Evolutionary conservation across 2,797 vertebrate species (phyloP), one percentile per base, ranked within the genome.

Genomic region (Gymnodraco acuticeps): DNA sequence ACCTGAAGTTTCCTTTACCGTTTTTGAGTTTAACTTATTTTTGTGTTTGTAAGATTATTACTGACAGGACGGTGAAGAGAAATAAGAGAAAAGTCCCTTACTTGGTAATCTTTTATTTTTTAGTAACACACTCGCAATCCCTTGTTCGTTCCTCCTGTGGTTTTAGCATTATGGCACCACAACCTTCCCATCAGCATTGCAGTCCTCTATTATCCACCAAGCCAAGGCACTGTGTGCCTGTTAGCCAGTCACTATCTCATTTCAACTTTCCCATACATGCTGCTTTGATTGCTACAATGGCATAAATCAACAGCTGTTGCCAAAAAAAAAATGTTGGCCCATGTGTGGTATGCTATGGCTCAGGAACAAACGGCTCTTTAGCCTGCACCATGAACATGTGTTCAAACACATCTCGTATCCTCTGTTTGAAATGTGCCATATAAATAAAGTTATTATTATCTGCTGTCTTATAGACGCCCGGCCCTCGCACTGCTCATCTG

Each of bases 381-480:
- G 67, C 41, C 41, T 33, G 16, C 61, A 47, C 33, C 9, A 0
- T 50, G 17, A 61, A 27, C 43, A 46, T 64, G 42, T 69, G 53
- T 73, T 54, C 0, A 15, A 51, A 8, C 64, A 61, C 52, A 62
- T 62, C 33, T 38, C 33, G 33, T 7, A 5, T 5, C 33, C 33
- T 33, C 33, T 33, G 33, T 38, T 38, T 38, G 33, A 38, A 38
- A 38, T 38, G 33, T 38, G 33, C 33, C 33, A 38, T 38, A 38
- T 1, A 38, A 38, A 38, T 38, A 38, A 9, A 9, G 33, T 38
- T 38, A 38, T 38, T 38, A 38, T 38, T 1, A 38, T 38, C 55
- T 62, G 47, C 68, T 64, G 73, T 53, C 52, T 70, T 45, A 16
- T 52, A 11, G 65, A 66, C 33, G 9, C 55, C 17, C 19, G 55